phyloP scores from a whole-genome alignment of 1,140 invertebrate genomes.

The Procambarus clarkii region DNA sequence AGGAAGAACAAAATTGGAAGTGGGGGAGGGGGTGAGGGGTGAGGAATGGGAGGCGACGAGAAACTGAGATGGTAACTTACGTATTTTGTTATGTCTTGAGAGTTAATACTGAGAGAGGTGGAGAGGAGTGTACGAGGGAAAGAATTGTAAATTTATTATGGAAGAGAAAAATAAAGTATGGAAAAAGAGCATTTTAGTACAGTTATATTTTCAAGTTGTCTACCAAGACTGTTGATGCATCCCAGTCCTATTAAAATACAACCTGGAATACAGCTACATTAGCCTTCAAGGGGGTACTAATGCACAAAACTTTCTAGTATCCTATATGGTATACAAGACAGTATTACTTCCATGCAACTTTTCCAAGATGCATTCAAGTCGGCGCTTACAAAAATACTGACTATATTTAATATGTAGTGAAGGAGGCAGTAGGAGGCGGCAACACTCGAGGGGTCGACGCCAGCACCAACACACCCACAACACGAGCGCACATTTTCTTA shows the following conservation, averaged over 20 bases:
- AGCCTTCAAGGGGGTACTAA: neutral
- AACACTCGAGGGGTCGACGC: neutral
- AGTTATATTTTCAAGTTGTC: neutral
- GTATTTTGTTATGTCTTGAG: too few relatives aligned
- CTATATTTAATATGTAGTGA: neutral
- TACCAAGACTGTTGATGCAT: neutral
- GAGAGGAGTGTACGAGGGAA: neutral
- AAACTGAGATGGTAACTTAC: neutral
- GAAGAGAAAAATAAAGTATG: neutral
- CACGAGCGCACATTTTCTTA: neutral
- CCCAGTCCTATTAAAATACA: neutral
- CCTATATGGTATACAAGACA: neutral
- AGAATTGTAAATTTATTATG: neutral
- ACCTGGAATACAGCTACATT: neutral
- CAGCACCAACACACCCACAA: neutral
- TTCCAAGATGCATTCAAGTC: neutral
- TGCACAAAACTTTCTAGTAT: neutral
- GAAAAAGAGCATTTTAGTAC: neutral
- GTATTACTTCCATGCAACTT: neutral
- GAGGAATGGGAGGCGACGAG: neutral
- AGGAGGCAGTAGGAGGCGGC: neutral
- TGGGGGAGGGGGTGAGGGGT: neutral
- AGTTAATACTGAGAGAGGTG: neutral
- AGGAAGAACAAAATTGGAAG: neutral
- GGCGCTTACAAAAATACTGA: neutral